Evolutionary conservation across 2,797 vertebrate genomes (phyloP).

Genomic region (Vireo griseus): DNA sequence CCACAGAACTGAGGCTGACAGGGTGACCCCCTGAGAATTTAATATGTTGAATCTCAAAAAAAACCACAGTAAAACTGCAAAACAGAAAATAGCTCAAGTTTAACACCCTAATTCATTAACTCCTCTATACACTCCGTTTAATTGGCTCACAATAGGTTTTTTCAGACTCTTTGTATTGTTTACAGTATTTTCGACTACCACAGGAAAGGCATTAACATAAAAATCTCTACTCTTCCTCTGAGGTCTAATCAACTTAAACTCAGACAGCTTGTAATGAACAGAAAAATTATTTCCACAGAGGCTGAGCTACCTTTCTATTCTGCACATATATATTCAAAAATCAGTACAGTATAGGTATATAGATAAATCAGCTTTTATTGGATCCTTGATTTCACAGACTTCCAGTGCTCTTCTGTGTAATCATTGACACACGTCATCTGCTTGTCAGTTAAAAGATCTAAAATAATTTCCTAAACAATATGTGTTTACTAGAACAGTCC

Average conservation of each 20-base stretch:
- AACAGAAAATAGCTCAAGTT: slow-evolving; percentile 20
- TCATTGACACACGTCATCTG: slow-evolving; percentile 38
- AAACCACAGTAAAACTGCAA: not conserved
- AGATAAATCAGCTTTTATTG: slow-evolving; percentile 26
- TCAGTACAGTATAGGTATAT: not conserved
- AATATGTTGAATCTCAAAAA: slow-evolving; percentile 58
- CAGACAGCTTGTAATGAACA: slow-evolving; percentile 52
- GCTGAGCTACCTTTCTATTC: slow-evolving; percentile 26
- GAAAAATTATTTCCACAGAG: slow-evolving; percentile 45
- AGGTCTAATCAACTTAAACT: slow-evolving; percentile 45
- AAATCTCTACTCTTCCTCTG: slow-evolving; percentile 37
- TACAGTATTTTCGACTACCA: slow-evolving; percentile 34
- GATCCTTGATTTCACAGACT: slow-evolving; percentile 27
- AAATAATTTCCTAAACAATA: slow-evolving; percentile 55
- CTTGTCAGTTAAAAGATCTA: slow-evolving; percentile 29
- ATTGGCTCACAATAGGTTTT: not conserved
- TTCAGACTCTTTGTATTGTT: not conserved
- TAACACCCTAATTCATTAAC: slow-evolving; percentile 52
- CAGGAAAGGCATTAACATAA: slow-evolving; percentile 36
- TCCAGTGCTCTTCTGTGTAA: slow-evolving; percentile 18
- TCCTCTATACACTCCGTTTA: slow-evolving; percentile 28
- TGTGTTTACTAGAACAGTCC: not conserved
- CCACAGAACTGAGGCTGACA: slow-evolving; percentile 70
- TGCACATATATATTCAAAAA: not conserved
- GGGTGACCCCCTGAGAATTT: slow-evolving; percentile 76